phyloP scores from a whole-genome alignment of 2,797 vertebrate genomes.

The Cynodonichthys magdalenae region DNA sequence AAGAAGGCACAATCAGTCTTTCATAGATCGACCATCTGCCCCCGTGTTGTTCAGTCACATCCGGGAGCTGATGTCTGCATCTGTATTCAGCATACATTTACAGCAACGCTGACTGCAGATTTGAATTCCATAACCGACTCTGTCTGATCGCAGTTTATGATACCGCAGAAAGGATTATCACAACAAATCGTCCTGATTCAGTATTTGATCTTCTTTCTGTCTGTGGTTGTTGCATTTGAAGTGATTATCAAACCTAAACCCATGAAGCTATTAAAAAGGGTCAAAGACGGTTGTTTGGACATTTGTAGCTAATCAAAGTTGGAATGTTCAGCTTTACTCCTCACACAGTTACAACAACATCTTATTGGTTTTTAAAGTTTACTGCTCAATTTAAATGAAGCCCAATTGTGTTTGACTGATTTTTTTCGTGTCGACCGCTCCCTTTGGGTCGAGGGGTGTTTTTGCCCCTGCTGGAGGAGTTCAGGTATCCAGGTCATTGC shows the following conservation, averaged over 20 bases:
- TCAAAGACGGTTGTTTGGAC: background rate
- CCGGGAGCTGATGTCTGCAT: slow-evolving; percentile 22
- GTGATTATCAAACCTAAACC: too few relatives aligned
- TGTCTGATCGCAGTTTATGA: slow-evolving; percentile 12
- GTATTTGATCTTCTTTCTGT: slow-evolving; percentile 1
- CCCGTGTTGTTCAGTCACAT: slow-evolving; percentile 9
- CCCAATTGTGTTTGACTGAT: too few relatives aligned
- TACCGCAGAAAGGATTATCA: slow-evolving; percentile 1
- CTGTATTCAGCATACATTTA: slow-evolving; percentile 22
- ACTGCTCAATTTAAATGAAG: too few relatives aligned
- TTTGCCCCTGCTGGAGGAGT: too few relatives aligned
- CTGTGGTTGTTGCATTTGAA: too few relatives aligned
- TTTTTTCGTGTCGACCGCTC: too few relatives aligned
- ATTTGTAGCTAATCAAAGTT: too few relatives aligned
- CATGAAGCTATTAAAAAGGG: background rate
- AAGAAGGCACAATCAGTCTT: slow-evolving; percentile 10
- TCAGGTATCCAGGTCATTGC: too few relatives aligned
- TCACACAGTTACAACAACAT: too few relatives aligned
- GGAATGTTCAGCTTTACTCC: too few relatives aligned
- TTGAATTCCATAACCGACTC: background rate
- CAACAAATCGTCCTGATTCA: background rate
- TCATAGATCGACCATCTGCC: slow-evolving; percentile 4
- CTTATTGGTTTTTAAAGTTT: too few relatives aligned
- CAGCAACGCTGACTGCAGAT: background rate
- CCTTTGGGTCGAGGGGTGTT: too few relatives aligned